phyloP scores from a whole-genome alignment of 2,888 invertebrate species.

The Perizoma flavofasciatum region DNA sequence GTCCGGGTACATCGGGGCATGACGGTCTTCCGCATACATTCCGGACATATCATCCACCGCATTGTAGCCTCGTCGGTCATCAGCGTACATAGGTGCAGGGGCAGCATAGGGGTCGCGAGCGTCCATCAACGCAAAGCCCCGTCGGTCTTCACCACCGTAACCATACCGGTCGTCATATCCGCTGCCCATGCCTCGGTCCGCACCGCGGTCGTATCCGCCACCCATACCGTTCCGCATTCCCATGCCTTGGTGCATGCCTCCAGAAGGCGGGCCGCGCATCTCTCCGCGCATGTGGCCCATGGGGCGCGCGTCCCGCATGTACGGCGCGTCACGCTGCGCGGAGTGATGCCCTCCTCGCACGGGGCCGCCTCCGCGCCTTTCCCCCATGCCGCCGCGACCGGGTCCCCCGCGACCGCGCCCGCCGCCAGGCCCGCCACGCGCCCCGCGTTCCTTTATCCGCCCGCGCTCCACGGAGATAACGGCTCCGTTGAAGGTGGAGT shows the following conservation, averaged over 20 bases:
- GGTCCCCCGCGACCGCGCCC: slow-evolving; percentile 80
- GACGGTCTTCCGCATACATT: slow-evolving; percentile 56
- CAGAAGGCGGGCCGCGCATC: slow-evolving; percentile 54
- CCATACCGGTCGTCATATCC: slow-evolving; percentile 75
- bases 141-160: slow-evolving; percentile 74
- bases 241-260: slow-evolving; percentile 59
- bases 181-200: slow-evolving; percentile 52
- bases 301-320: slow-evolving; percentile 61
- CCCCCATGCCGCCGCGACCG: slow-evolving; percentile 60
- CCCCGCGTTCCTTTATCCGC: slow-evolving; percentile 88
- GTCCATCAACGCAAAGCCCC: slow-evolving; percentile 74
- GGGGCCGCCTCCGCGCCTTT: slow-evolving; percentile 61
- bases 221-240: slow-evolving; percentile 60
- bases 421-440: slow-evolving; percentile 78
- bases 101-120: slow-evolving; percentile 69
- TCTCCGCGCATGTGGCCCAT: slow-evolving; percentile 60
- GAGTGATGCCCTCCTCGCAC: slow-evolving; percentile 58
- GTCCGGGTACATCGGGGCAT: slow-evolving; percentile 66
- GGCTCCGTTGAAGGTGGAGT: slow-evolving; percentile 92
- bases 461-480: slow-evolving; percentile 93
- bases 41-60: slow-evolving; percentile 42
- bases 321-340: slow-evolving; percentile 61
- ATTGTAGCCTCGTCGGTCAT: slow-evolving; percentile 33
- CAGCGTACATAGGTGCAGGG: slow-evolving; percentile 52
- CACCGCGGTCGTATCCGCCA: slow-evolving; percentile 63